Base-by-base conservation (phyloP, 2,113 vertebrate genomes). In the Strix aluco region DNA sequence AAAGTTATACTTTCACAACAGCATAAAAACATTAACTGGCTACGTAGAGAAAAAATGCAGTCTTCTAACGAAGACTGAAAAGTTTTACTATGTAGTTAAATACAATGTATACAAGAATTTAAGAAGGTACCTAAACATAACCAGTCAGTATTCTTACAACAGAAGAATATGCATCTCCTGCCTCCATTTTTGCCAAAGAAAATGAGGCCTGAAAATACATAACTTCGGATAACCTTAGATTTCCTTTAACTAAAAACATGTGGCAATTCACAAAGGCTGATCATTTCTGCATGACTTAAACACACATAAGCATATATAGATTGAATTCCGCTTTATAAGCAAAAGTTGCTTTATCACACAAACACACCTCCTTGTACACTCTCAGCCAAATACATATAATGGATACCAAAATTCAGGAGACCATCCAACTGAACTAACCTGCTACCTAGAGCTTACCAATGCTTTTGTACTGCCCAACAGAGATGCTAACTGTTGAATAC, bases 181-280 rank as follows among this genome's bases (percentile, higher is more conserved):
- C 34, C 66, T 86, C 40, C 44, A n/a, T 44, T 87, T 90, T 59
- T 70, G 30, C 40, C 49, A 86, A 67, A 67, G 36, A 92, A 95
- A 91, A 82, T 14, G n/a, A 89, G 49, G 58, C 12, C 46, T 82
- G 49, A 82, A 94, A 93, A 88, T 65, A 93, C n/a, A 67, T 49
- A 84, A 83, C 32, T 80, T 88, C 82, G 86, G 89, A 92, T 42
- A 92, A 87, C 34, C 65, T 84, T 65, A 67, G 19, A 88, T 38
- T 75, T 70, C 75, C 46, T 65, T 62, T 95, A 94, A 96, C 71
- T 90, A 66, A 82, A 96, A 95, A 21, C 87, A 96, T 71, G 93
- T 82, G 81, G 44, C 30, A 90, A 65, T 49, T 84, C 70, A 75
- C 30, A 74, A 71, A 62, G 20, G 44, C 61, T 79, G 61, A 91